phyloP scores from a whole-genome alignment of 2,888 invertebrate species.

The Cerastis rubricosa region DNA sequence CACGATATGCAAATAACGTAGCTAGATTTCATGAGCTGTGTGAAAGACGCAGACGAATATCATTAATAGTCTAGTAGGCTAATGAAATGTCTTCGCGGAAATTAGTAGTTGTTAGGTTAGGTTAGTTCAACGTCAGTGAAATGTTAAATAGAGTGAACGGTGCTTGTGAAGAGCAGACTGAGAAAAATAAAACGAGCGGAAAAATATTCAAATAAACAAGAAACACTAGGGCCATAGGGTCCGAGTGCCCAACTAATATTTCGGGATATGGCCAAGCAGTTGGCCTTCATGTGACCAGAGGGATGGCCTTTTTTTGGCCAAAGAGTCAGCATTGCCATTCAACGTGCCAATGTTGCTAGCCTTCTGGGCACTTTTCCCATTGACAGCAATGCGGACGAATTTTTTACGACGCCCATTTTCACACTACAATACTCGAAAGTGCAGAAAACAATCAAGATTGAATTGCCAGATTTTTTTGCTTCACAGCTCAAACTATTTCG shows the following conservation, averaged over 20 bases:
- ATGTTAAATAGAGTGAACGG: conserved; percentile 5
- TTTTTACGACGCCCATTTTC: no score
- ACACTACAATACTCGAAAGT: background rate
- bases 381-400: no score
- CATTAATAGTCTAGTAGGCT: conserved; percentile 67
- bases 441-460: background rate
- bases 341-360: no score
- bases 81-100: conserved; percentile 59
- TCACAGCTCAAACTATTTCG: conserved; percentile 18
- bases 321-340: no score
- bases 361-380: no score
- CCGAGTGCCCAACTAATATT: no score
- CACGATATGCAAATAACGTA: conserved; percentile 72
- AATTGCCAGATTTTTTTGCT: conserved; percentile 5
- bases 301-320: no score
- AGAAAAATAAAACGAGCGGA: background rate
- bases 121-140: no score
- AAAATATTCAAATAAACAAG: background rate
- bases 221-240: no score
- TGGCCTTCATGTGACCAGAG: no score
- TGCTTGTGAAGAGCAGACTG: background rate
- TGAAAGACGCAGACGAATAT: conserved; percentile 60
- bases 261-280: no score
- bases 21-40: conserved; percentile 66
- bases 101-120: conserved; percentile 21